Evolutionary conservation across 2,797 vertebrate genomes (phyloP).

Genomic region (Lagocephalus sceleratus): DNA sequence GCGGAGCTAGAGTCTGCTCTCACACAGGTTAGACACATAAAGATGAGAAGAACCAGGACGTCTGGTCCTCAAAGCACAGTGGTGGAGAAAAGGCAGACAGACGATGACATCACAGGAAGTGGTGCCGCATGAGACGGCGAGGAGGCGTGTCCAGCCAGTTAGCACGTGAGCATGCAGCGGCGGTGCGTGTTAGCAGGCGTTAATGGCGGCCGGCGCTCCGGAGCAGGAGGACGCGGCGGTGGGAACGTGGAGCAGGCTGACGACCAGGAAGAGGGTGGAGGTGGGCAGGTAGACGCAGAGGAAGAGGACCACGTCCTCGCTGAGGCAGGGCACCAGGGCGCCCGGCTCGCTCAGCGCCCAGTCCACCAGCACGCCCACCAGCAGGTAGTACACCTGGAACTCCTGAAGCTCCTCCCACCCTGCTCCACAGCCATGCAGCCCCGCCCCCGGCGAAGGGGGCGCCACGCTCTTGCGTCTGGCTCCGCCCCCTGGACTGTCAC

Average conservation of each 20-base stretch:
- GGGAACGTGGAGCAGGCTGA: slow-evolving; percentile 75
- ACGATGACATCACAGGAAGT: too few relatives aligned
- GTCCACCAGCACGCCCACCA: slow-evolving; percentile 91
- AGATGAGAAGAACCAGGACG: neutral
- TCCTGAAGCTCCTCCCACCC: slow-evolving; percentile 86
- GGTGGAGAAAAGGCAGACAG: slow-evolving; percentile 27
- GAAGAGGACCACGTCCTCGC: slow-evolving; percentile 91
- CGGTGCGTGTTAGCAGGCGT: slow-evolving; percentile 1
- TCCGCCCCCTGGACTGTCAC: slow-evolving; percentile 80
- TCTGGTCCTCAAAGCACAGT: slow-evolving; percentile 43
- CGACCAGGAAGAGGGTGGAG: slow-evolving; percentile 88
- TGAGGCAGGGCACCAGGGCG: slow-evolving; percentile 84
- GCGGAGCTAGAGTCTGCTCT: neutral
- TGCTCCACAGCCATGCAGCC: slow-evolving; percentile 76
- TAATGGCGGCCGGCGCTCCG: slow-evolving; percentile 26
- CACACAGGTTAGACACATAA: neutral
- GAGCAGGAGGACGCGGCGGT: slow-evolving; percentile 30
- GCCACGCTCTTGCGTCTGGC: slow-evolving; percentile 17
- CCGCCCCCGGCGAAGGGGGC: slow-evolving; percentile 67
- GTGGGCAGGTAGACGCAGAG: slow-evolving; percentile 91
- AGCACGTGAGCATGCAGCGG: slow-evolving; percentile 9
- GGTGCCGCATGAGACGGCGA: slow-evolving; percentile 11
- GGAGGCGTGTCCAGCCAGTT: slow-evolving; percentile 17
- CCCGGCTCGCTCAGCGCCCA: slow-evolving; percentile 85
- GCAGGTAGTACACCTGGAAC: slow-evolving; percentile 92